A percentile compares a stretch with the other conserved stretches of the same genome.
These are phyloP conservation scores for Myrmecophaga tridactyla DNA, from an alignment of 2,113 vertebrate genomes.

Conservation along the genomic window DNA sequence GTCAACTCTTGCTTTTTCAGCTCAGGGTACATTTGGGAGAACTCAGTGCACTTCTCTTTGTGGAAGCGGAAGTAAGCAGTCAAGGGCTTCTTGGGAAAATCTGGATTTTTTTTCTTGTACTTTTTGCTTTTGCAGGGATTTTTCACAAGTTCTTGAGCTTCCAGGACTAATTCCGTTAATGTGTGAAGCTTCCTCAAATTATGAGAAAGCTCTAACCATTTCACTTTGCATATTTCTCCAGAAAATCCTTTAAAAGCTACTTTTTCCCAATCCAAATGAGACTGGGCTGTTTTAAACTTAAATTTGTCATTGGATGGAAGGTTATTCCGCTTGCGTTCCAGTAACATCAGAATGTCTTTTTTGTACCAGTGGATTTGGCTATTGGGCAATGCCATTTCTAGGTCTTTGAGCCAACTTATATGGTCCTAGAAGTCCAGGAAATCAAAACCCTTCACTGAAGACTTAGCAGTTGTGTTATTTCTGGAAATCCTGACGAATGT, in stretches of 20 bases:
- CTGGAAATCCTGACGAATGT: neutral
- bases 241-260: constrained; percentile 37
- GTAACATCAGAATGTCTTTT: neutral
- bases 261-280: neutral
- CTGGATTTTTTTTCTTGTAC: constrained; percentile 30
- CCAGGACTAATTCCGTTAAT: neutral
- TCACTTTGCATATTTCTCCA: constrained; percentile 39
- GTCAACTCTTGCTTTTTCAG: constrained; percentile 93
- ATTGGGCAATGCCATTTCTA: neutral
- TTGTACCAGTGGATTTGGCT: neutral
- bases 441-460: neutral
- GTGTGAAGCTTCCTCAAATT: neutral
- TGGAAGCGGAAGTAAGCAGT: constrained; percentile 96
- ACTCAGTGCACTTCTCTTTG: constrained; percentile 93
- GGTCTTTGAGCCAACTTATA: neutral
- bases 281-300: neutral
- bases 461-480: neutral
- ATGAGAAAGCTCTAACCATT: constrained; percentile 34
- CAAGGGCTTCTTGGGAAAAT: constrained; percentile 94
- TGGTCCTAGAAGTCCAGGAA: neutral
- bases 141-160: neutral
- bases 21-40: constrained; percentile 90
- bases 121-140: fast-evolving
- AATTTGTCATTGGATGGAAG: neutral
- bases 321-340: neutral